Base-by-base conservation (phyloP, 2,113 vertebrate species). In the Chloropsis cyanopogon region DNA sequence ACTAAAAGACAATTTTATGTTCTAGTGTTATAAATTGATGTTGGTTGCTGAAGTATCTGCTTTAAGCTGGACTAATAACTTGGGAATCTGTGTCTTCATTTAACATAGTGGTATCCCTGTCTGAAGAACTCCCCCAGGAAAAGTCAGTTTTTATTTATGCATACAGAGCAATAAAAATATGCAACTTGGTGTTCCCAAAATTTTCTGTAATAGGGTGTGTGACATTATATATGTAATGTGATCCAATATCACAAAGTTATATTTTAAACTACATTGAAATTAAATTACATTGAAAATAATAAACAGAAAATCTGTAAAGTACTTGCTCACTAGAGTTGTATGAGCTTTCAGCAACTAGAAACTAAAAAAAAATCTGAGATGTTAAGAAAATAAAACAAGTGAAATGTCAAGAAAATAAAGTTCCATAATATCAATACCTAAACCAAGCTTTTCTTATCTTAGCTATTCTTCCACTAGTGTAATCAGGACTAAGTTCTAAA, bases 61-160 rank as follows among this genome's bases (percentile, higher is more conserved):
- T 78, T 86, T 94, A 92, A 87, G 16, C 4, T 15, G 21, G 64
- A 53, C 75, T 89, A 76, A 90, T 96, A 96, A 94, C 91, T 95
- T 90, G 93, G 90, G 86, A 96, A 91, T 96, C 81, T 50, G 80
- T 95, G 88, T 76, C 89, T 90, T 97, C 54, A 46, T 96, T 98
- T 95, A 93, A 88, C 7, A 49, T 39, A 49, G 20, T 73, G 35
- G 56, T 92, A 68, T 78, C 29, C 54, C 35, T 57, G 64, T 41
- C 78, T 93, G 59, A 94, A 71, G 54, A 25, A 64, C 14, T 89
- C 75, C 82, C 61, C 37, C 44, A 93, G 92, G 88, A 97, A 95
- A 96, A 73, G 61, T 91, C 66, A 66, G 26, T 7, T 94, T 93
- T 94, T 93, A 92, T 88, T 64, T 90, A 57, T 76, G 77, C 2